Evolutionary conservation across 2,797 vertebrate genomes (phyloP).

Genomic region (Cirrhinus mrigala): DNA sequence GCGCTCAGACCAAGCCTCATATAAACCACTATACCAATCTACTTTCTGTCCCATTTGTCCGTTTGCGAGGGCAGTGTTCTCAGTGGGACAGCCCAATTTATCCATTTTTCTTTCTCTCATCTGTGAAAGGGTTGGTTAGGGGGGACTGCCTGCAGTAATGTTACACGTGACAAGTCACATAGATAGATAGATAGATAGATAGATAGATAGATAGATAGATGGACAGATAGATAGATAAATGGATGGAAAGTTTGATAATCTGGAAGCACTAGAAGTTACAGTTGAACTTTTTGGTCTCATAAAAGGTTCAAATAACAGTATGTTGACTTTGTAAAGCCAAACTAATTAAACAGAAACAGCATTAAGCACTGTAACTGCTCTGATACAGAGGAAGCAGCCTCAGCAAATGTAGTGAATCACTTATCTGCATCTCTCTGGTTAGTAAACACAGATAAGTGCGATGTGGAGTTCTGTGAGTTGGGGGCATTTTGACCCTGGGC

Average conservation of each 20-base stretch:
- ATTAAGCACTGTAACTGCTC: conserved; percentile 45
- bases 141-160: conserved; percentile 24
- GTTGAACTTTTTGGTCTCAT: neutral
- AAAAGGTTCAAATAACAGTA: neutral
- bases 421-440: conserved; percentile 20
- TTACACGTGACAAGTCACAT: conserved; percentile 1
- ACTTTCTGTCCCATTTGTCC: conserved; percentile 58
- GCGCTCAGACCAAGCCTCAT: conserved; percentile 44
- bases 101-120: conserved; percentile 49
- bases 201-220: neutral
- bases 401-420: neutral
- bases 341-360: conserved; percentile 44
- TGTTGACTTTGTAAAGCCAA: conserved; percentile 11
- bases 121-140: conserved; percentile 51
- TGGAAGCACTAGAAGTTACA: conserved; percentile 1
- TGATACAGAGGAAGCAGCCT: conserved; percentile 15
- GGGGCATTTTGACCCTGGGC: conserved; percentile 22
- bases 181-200: neutral
- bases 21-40: conserved; percentile 55
- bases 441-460: conserved; percentile 55
- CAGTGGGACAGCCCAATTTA: conserved; percentile 58
- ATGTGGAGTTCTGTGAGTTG: conserved; percentile 51
- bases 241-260: neutral
- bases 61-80: conserved; percentile 48
- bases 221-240: neutral